These are phyloP conservation scores for Ypsolopha scabrella DNA, from an alignment of 2,888 invertebrate species.

Conservation along the genomic window DNA sequence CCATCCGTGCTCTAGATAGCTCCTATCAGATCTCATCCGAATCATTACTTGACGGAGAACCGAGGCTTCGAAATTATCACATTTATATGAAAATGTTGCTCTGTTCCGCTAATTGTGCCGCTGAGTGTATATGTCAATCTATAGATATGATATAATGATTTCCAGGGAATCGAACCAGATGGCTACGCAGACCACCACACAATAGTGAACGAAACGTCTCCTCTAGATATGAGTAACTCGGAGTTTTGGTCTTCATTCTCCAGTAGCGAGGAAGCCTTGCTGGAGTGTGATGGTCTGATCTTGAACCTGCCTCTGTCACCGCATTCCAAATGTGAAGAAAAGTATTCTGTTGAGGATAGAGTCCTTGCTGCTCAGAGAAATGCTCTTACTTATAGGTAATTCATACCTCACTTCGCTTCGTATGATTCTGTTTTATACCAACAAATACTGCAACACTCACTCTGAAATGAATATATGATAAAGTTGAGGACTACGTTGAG, in stretches of 20 bases:
- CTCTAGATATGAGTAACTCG: constrained; percentile 79
- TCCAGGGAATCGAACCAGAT: constrained; percentile 69
- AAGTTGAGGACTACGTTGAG: too few species aligned
- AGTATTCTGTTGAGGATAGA: constrained; percentile 46
- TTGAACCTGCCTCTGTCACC: constrained; percentile 79
- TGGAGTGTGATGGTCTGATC: constrained; percentile 80
- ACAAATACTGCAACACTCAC: too few species aligned
- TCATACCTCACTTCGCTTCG: too few species aligned
- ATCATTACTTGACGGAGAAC: too few species aligned
- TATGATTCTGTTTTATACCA: too few species aligned
- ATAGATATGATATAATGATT: not conserved
- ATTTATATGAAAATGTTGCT: too few species aligned
- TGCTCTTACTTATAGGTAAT: constrained; percentile 76
- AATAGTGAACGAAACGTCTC: constrained; percentile 73
- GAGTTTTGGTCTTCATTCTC: constrained; percentile 87
- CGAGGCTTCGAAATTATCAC: too few species aligned
- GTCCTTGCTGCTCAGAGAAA: constrained; percentile 68
- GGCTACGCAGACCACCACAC: constrained; percentile 75
- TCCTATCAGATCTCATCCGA: too few species aligned
- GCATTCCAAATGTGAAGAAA: constrained; percentile 62
- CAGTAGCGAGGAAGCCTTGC: constrained; percentile 80
- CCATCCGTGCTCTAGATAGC: too few species aligned
- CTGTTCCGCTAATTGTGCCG: too few species aligned
- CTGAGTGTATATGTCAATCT: too few species aligned
- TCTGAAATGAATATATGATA: too few species aligned